Percentiles rank a stretch among this genome's conserved stretches.
phyloP scores from a whole-genome alignment of 2,888 invertebrate species.

The Eupithecia dodoneata region DNA sequence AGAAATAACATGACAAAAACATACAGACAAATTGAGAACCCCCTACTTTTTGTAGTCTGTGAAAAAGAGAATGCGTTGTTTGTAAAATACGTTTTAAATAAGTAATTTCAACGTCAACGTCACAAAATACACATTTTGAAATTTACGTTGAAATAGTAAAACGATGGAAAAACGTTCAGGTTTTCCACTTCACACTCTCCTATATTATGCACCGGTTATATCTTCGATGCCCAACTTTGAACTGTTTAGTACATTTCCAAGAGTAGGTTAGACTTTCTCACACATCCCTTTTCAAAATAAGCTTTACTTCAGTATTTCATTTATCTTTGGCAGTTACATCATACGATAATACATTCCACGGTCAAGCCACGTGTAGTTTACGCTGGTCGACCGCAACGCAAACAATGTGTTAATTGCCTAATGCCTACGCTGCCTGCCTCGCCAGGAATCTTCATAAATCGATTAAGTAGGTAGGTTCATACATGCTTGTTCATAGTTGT shows the following conservation, averaged over 20 bases:
- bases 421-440: slow-evolving; percentile 2
- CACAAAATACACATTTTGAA: too few relatives aligned
- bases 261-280: background rate
- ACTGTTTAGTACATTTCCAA: background rate
- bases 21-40: too few relatives aligned
- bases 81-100: background rate
- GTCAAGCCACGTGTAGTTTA: background rate
- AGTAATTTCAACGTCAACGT: too few relatives aligned
- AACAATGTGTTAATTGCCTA: slow-evolving; percentile 12
- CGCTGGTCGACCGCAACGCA: slow-evolving; percentile 1
- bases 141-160: background rate
- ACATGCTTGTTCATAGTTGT: background rate
- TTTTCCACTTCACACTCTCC: too few relatives aligned
- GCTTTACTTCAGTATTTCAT: background rate
- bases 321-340: background rate
- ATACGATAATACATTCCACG: background rate
- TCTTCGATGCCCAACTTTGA: background rate
- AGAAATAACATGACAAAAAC: background rate
- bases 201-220: too few relatives aligned
- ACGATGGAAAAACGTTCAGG: background rate
- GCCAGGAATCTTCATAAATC: slow-evolving; percentile 20
- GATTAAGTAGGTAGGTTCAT: slow-evolving; percentile 11
- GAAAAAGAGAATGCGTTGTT: background rate
- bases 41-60: too few relatives aligned
- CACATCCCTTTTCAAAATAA: background rate